phyloP scores from a whole-genome alignment of 2,888 invertebrate species.

The Automeris io region DNA sequence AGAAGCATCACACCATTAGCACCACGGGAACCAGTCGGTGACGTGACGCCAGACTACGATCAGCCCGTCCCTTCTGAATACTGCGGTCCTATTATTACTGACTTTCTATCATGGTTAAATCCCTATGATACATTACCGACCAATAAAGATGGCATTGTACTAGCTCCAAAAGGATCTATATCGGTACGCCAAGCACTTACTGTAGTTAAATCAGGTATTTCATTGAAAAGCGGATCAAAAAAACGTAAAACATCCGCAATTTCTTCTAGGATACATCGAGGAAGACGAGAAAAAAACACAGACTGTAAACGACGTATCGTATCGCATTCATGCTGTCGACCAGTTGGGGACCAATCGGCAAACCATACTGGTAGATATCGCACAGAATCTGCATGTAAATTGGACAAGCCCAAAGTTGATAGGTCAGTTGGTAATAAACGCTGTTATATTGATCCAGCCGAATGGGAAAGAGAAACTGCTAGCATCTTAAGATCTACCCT shows the following conservation, averaged over 20 bases:
- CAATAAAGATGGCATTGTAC: conserved; percentile 53
- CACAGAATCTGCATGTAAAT: conserved; percentile 62
- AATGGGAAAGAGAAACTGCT: conserved; percentile 76
- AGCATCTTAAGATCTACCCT: conserved; percentile 71
- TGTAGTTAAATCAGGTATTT: conserved; percentile 60
- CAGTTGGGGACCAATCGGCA: conserved; percentile 38
- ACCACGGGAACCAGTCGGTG: conserved; percentile 44
- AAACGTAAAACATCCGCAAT: conserved; percentile 70
- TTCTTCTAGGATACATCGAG: conserved; percentile 68
- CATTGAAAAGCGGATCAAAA: conserved; percentile 54
- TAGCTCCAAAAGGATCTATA: conserved; percentile 50
- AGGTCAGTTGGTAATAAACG: conserved; percentile 73
- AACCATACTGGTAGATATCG: conserved; percentile 50
- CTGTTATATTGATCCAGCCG: conserved; percentile 69
- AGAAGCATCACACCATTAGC: conserved; percentile 43
- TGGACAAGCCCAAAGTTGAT: conserved; percentile 54
- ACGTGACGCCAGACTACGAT: conserved; percentile 34
- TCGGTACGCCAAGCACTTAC: conserved; percentile 72
- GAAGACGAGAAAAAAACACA: conserved; percentile 64
- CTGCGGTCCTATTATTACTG: conserved; percentile 81
- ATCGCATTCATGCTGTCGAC: conserved; percentile 63
- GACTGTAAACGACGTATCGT: conserved; percentile 58
- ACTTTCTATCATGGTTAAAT: conserved; percentile 81
- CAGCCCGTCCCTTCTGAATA: conserved; percentile 67
- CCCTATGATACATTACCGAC: conserved; percentile 60